Evolutionary conservation across 1,140 invertebrate genomes (phyloP), one percentile per base, ranked within the genome.

Genomic region (Saccostrea glomerata): DNA sequence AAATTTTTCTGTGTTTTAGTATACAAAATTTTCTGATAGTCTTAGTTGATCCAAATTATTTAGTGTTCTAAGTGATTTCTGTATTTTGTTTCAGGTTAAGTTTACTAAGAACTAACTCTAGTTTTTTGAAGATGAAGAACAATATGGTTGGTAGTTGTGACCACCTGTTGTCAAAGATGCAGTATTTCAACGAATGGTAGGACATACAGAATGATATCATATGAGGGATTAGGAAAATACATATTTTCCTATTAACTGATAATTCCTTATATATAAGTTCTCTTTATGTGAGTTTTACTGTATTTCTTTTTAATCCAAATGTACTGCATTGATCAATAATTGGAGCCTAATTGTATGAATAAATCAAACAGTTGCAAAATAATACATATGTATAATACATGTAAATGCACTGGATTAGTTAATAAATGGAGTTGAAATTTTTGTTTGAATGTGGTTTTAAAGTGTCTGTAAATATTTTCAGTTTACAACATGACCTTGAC

Each of bases 171-270:
- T 91, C 94, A 47, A 94, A 94, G 86, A 90, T 91, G 12, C 91
- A 93, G n/a, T 93, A 94, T 83, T 95, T 94, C 82, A 91, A 93
- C 88, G 87, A 89, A 40, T 94, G 94, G 93, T 94, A 91, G 89
- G 85, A 60, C 17, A 47, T 47, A 47, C 6, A 47, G 47, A 47
- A 47, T 47, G 47, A 36, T 36, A 36, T 36, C 30, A 36, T 36
- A 36, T 47, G 1, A 47, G 47, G 47, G 47, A 47, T 47, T 2
- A 7, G 9, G 9, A 47, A 47, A 7, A 47, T 47, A 47, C 5
- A 47, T 6, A 47, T 7, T 5, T 47, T 47, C 47, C 5, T 47
- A 2, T 36, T 36, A 47, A 47, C 47, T 47, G 9, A 7, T 6
- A 47, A 7, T 47, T 47, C 47, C 47, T 7, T 47, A 47, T 47